Conservation (phyloP, 2,888 invertebrate genomes). For the Magallana nippona region DNA sequence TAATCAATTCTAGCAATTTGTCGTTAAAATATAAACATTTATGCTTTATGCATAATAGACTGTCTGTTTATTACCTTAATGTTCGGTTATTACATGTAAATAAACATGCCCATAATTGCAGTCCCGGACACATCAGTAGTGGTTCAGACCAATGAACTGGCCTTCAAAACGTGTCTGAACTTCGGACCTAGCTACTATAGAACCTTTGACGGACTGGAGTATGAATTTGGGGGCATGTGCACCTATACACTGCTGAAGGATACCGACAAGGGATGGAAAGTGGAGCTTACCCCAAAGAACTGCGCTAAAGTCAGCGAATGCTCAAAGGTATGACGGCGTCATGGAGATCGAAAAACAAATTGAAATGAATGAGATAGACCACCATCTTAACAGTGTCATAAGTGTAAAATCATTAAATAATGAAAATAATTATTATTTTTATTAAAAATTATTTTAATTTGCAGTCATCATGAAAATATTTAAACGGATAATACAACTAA, state of each 20-base stretch:
- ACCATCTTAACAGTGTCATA: too few species aligned
- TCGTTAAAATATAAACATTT: too few species aligned
- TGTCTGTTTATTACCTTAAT: too few species aligned
- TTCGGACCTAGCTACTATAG: constrained; percentile 82
- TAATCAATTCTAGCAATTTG: too few species aligned
- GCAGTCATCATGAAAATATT: too few species aligned
- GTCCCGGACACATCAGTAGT: constrained; percentile 40
- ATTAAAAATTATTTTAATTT: too few species aligned
- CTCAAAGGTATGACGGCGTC: constrained; percentile 52
- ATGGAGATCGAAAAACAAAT: background rate
- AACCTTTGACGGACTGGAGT: constrained; percentile 90
- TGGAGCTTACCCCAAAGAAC: constrained; percentile 51
- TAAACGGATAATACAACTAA: too few species aligned
- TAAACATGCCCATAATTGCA: too few species aligned
- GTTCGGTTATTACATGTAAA: too few species aligned
- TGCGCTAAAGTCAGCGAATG: constrained; percentile 55
- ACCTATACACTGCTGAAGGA: constrained; percentile 82
- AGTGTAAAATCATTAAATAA: too few species aligned
- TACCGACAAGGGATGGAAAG: constrained; percentile 46
- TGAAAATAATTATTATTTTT: too few species aligned
- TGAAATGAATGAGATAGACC: background rate
- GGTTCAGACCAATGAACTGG: constrained; percentile 47
- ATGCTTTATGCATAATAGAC: too few species aligned
- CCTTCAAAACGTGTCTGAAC: constrained; percentile 65
- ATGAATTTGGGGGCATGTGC: constrained; percentile 86